These are phyloP conservation scores for Orchestes rusci DNA, from an alignment of 2,888 invertebrate genomes.

Conservation along the genomic window DNA sequence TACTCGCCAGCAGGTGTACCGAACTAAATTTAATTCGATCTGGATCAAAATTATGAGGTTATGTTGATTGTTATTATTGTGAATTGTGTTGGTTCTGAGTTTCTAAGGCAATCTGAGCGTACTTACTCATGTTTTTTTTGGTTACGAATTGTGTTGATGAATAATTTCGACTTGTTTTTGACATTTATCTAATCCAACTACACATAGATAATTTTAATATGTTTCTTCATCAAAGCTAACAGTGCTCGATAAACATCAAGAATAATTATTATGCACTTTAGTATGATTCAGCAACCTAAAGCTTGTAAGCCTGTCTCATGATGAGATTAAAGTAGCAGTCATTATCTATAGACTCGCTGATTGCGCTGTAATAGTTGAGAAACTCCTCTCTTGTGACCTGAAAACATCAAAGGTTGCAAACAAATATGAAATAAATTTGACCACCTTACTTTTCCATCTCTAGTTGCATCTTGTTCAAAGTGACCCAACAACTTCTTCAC, in stretches of 20 bases:
- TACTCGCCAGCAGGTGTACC: too few species aligned
- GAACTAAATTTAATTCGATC: too few species aligned
- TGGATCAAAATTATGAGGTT: too few species aligned
- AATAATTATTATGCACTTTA: background rate
- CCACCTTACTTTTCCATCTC: conserved; percentile 64
- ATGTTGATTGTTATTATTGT: too few species aligned
- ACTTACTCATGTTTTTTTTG: too few species aligned
- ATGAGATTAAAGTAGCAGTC: conserved; percentile 93
- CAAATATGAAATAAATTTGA: background rate
- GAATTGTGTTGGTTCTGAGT: too few species aligned
- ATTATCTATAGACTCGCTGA: conserved; percentile 91
- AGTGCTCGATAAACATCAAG: background rate
- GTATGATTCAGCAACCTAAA: conserved; percentile 55
- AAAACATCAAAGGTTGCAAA: conserved; percentile 32
- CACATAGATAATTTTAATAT: too few species aligned
- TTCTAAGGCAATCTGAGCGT: too few species aligned
- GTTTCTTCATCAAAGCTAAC: background rate
- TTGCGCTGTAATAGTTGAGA: conserved; percentile 84
- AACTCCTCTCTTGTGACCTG: conserved; percentile 93
- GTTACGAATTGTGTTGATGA: too few species aligned
- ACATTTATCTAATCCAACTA: too few species aligned
- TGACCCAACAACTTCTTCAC: conserved; percentile 72
- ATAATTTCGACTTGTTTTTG: too few species aligned
- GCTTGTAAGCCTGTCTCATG: conserved; percentile 87
- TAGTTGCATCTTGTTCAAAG: conserved; percentile 69